Conservation (phyloP, 2,113 vertebrate genomes). For the Helogale parvula region DNA sequence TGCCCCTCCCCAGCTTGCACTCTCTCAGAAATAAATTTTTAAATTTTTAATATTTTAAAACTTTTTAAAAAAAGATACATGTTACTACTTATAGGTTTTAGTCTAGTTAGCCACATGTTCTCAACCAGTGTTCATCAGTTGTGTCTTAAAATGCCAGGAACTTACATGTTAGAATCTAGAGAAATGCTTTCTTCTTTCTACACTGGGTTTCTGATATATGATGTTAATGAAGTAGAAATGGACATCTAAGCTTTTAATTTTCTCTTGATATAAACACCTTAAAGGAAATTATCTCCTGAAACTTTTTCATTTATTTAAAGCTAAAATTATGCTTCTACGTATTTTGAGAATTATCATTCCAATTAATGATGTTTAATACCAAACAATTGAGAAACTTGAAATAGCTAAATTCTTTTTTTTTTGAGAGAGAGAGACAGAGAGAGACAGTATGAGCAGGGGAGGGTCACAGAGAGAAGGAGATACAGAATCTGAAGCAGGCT, state of each 20-base stretch:
- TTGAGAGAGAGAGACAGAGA: too few species aligned
- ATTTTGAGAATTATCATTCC: not conserved
- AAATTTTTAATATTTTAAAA: too few species aligned
- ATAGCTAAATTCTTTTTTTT: not conserved
- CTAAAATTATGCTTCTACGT: not conserved
- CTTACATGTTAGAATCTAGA: not conserved
- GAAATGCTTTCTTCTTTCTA: not conserved
- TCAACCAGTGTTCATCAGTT: not conserved
- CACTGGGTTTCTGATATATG: not conserved
- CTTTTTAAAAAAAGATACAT: not conserved
- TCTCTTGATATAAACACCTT: not conserved
- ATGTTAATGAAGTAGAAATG: not conserved
- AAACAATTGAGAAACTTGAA: not conserved
- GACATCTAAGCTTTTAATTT: slow-evolving; percentile 7
- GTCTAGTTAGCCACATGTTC: not conserved
- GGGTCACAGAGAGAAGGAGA: too few species aligned
- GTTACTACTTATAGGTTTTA: not conserved
- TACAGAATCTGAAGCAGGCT: too few species aligned
- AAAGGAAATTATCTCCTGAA: not conserved
- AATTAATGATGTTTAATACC: not conserved
- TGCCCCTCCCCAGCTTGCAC: too few species aligned
- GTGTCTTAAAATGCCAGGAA: not conserved
- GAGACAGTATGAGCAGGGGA: too few species aligned
- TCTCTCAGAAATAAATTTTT: too few species aligned
- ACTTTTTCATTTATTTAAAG: not conserved